Evolutionary conservation across 2,797 vertebrate genomes (phyloP).

Genomic region (Chromobotia macracanthus): DNA sequence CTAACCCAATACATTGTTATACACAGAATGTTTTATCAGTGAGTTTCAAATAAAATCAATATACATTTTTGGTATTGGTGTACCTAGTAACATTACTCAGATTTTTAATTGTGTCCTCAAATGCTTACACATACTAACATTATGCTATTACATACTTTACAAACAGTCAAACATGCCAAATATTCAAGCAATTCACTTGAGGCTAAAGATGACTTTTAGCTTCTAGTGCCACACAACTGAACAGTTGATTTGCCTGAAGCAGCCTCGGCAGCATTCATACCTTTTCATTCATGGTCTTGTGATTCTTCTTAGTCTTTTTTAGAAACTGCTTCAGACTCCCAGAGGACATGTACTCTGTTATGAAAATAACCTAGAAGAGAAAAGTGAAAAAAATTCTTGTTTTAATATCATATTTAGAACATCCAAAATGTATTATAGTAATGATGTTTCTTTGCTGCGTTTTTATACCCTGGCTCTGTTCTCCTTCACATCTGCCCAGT

Average conservation of each 20-base stretch:
- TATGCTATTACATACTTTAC: neutral
- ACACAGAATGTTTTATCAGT: no score
- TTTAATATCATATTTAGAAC: neutral
- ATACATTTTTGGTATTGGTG: neutral
- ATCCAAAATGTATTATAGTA: neutral
- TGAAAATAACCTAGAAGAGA: conserved; percentile 91
- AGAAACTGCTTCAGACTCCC: conserved; percentile 98
- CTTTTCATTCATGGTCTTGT: conserved; percentile 99
- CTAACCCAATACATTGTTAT: neutral
- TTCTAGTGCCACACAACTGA: neutral
- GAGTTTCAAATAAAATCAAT: no score
- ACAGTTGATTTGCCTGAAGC: neutral
- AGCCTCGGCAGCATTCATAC: conserved; percentile 65
- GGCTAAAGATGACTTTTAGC: neutral
- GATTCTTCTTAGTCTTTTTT: conserved; percentile 99
- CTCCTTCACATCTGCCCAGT: conserved; percentile 98
- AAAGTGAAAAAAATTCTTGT: neutral
- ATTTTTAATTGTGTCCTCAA: neutral
- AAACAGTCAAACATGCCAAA: neutral
- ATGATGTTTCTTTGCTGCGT: neutral
- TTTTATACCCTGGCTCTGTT: conserved; percentile 93
- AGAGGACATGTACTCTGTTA: conserved; percentile 99
- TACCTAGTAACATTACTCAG: neutral
- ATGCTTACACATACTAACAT: no score
- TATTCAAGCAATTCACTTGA: neutral